phyloP scores from a whole-genome alignment of 2,113 vertebrate genomes.

The Chionomys nivalis region DNA sequence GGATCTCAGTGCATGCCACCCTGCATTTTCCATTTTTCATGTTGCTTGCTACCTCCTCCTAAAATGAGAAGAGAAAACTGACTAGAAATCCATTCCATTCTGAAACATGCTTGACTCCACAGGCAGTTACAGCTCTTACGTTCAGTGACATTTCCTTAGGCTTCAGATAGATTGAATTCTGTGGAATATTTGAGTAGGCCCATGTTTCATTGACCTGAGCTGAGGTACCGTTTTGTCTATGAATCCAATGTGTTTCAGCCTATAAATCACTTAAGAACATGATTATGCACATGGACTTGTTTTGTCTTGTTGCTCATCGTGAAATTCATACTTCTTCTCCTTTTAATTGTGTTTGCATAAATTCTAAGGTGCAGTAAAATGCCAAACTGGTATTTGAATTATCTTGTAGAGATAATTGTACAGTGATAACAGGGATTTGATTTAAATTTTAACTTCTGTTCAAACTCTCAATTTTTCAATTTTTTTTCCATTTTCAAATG shows the following conservation, averaged over 20 bases:
- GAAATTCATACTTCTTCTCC: slow-evolving; percentile 1
- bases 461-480: slow-evolving; percentile 32
- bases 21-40: background rate
- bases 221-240: background rate
- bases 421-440: background rate
- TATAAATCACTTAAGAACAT: slow-evolving; percentile 31
- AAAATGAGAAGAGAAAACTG: slow-evolving; percentile 46
- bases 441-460: slow-evolving; percentile 49
- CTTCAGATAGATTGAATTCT: slow-evolving; percentile 61
- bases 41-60: slow-evolving; percentile 1
- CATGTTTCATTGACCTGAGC: slow-evolving; percentile 42
- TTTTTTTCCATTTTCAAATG: slow-evolving; percentile 29
- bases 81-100: slow-evolving; percentile 48
- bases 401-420: background rate
- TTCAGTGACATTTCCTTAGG: slow-evolving; percentile 63
- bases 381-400: slow-evolving; percentile 8
- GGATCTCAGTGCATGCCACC: background rate
- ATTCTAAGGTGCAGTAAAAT: slow-evolving; percentile 53
- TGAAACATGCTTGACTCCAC: background rate
- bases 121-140: slow-evolving; percentile 28
- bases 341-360: slow-evolving; percentile 45
- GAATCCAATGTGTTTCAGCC: background rate
- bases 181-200: slow-evolving; percentile 31
- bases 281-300: slow-evolving; percentile 51
- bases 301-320: slow-evolving; percentile 25